Base-by-base conservation (phyloP, 2,113 vertebrate genomes). In the Micronisus gabar region DNA sequence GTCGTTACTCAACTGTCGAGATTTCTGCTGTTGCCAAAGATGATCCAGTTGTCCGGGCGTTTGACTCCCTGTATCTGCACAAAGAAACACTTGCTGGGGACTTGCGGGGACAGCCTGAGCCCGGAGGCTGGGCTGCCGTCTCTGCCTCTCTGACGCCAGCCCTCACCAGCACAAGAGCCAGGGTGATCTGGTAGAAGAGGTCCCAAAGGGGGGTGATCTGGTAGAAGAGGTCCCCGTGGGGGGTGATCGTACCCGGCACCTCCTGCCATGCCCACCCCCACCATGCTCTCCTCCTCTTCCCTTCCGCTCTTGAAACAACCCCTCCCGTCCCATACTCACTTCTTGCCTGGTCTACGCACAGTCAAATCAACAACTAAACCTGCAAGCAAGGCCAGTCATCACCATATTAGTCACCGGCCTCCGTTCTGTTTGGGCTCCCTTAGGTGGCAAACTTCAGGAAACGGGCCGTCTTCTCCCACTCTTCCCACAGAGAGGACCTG, bases 191-290 rank as follows among this genome's bases (percentile, higher is more conserved):
- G 10, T 13, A 65, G 22, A 55, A 36, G 76, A 22, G 9, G 22
- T 36, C 20, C 25, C 53, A 25, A 2, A 8, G 4, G 8, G 1
- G 13, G 7, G 13, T 67, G 15, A 23, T 38, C 29, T 3, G 11
- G 9, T 15, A 65, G 22, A 55, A 36, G 76, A 21, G 10, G 21
- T 45, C 26, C 25, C 53, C 29, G 2, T 9, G 4, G 9, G 1
- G 3, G 13, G 11, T 2, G 5, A 16, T 41, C 15, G 13, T 7
- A 16, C 7, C 32, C 4, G 4, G 25, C 0, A 0, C 18, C 21
- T 45, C n/a, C 59, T 19, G 27, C 34, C 38, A 56, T 56, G 40
- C 36, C 50, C n/a, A 3, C 7, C 85, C 34, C 40, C 22, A n/a
- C 9, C 29, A 61, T 41, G 48, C 21, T n/a, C n/a, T 63, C 53